Evolutionary conservation across 2,888 invertebrate genomes (phyloP).

Genomic region (Noctuana brunneofusca): DNA sequence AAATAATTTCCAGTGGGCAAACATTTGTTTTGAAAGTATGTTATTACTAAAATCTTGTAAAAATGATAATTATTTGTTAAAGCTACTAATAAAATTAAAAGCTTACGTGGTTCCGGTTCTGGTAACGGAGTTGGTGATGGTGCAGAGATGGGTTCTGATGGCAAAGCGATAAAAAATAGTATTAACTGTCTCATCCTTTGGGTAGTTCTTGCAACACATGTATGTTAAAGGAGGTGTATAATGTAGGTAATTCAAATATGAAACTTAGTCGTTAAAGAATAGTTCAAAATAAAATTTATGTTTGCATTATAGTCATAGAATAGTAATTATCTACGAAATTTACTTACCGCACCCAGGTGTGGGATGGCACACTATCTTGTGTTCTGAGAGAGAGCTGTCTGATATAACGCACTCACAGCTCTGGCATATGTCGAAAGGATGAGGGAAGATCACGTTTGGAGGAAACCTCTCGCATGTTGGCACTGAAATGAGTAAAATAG

Average conservation of each 20-base stretch:
- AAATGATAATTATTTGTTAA: too few species aligned
- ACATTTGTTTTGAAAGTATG: too few species aligned
- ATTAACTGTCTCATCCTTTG: too few species aligned
- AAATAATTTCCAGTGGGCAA: too few species aligned
- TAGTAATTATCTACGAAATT: background rate
- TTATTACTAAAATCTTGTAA: too few species aligned
- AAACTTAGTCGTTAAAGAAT: too few species aligned
- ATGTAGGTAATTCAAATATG: too few species aligned
- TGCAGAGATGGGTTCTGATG: background rate
- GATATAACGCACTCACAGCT: constrained; percentile 54
- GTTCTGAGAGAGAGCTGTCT: constrained; percentile 40
- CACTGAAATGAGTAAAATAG: constrained; percentile 45
- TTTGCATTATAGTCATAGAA: too few species aligned
- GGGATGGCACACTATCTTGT: constrained; percentile 52
- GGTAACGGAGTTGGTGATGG: constrained; percentile 10
- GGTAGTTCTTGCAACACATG: too few species aligned
- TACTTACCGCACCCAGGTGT: constrained; percentile 56
- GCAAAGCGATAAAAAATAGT: background rate
- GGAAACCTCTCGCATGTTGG: constrained; percentile 58
- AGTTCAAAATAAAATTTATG: too few species aligned
- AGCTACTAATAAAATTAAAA: background rate
- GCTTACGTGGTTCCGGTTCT: constrained; percentile 39
- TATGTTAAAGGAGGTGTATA: too few species aligned
- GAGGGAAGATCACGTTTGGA: constrained; percentile 56
- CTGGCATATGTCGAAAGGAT: constrained; percentile 56